Base-by-base conservation (phyloP, 2,888 invertebrate species). In the Abrostola triplasia region DNA sequence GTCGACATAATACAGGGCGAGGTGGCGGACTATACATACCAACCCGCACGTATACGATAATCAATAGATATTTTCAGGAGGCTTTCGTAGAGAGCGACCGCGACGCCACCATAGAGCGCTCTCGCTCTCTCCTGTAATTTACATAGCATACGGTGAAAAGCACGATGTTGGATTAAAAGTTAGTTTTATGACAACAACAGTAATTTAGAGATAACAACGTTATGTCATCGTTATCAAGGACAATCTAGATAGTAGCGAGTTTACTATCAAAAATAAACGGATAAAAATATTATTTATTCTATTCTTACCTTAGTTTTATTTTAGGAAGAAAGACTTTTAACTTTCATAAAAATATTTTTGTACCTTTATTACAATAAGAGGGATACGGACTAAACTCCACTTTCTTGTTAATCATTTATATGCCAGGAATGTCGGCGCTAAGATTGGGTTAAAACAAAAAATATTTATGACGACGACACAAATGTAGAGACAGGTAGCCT, bases 61-160 rank as follows among this genome's bases (percentile, higher is more conserved):
- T 94, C 94, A 93, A 94, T 94, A 94, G 91, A 94, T 94, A 94
- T 94, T 94, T 94, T 94, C 94, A 94, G 93, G 92, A 93, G 93
- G 93, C 93, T 93, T 93, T 93, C 92, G 92, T 88, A 86, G 87
- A 85, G 91, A 81, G 90, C 77, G 91, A 89, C 80, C 81, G 89
- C 80, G 89, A 89, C 81, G 84, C 78, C 77, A 68, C 71, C 68
- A 88, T 90, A 87, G 76, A 75, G 84, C 86, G 76, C 61, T 92
- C 93, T 91, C 93, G 76, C 87, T 94, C 92, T 76, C 63, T 79
- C 88, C 79, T 86, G 88, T 92, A 91, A 92, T 92, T 90, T 91
- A 85, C 83, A 85, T 85, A 91, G 91, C 77, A 85, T 76, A 90
- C 67, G 80, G 65, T 53, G 81, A 83, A 87, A 81, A 72, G 55